phyloP scores from a whole-genome alignment of 2,888 invertebrate genomes.

The Hemithea aestivaria region DNA sequence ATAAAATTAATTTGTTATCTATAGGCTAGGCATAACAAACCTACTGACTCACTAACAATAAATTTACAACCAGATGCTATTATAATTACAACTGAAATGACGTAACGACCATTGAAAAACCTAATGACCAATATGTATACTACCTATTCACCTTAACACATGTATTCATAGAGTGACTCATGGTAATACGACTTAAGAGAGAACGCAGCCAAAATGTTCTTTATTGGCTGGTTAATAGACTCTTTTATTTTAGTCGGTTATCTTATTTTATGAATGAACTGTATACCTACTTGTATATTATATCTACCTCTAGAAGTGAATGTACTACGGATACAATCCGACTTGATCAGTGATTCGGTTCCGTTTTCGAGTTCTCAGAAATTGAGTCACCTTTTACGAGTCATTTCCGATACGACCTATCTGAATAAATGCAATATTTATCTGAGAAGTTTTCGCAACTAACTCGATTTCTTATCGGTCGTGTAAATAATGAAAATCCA shows the following conservation, averaged over 20 bases:
- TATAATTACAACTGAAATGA: slow-evolving; percentile 40
- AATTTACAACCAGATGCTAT: slow-evolving; percentile 2
- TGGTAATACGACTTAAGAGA: slow-evolving; percentile 47
- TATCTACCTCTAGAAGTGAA: slow-evolving; percentile 35
- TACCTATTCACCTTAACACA: slow-evolving; percentile 33
- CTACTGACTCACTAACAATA: slow-evolving; percentile 1
- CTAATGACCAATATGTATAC: slow-evolving; percentile 50
- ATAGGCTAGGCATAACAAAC: no score
- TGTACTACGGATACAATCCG: slow-evolving; percentile 36
- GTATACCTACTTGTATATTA: slow-evolving; percentile 32
- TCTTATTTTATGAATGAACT: slow-evolving; percentile 62
- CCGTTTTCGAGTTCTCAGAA: slow-evolving; percentile 42
- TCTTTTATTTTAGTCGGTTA: slow-evolving; percentile 49
- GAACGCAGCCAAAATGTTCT: slow-evolving; percentile 42
- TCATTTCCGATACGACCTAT: slow-evolving; percentile 50
- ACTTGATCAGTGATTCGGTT: slow-evolving; percentile 37
- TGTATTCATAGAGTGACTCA: slow-evolving; percentile 46
- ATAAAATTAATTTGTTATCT: no score
- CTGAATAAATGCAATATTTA: slow-evolving; percentile 22
- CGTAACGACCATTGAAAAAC: slow-evolving; percentile 52
- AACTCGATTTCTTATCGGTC: no score
- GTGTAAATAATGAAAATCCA: no score
- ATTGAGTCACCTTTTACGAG: slow-evolving; percentile 45
- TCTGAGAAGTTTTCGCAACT: background rate
- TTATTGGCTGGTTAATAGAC: slow-evolving; percentile 32